Conservation (phyloP, 92 coral and sea anemone species). For the Chrysogorgia sp. region DNA sequence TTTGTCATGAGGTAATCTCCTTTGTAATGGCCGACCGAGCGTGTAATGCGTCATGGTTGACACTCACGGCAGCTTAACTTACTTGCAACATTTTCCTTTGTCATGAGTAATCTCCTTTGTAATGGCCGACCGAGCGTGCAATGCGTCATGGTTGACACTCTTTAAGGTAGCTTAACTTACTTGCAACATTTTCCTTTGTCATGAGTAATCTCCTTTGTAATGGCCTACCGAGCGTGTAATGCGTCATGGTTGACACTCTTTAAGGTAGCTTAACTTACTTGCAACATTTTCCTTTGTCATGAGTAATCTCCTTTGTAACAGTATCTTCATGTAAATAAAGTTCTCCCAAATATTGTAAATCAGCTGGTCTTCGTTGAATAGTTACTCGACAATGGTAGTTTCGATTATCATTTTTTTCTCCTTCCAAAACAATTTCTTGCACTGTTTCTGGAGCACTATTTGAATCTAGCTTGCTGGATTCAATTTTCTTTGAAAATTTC, state of each 20-base stretch:
- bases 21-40: neutral
- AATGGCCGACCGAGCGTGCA: neutral
- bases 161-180: no score
- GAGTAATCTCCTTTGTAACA: constrained; percentile 43
- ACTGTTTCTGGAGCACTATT: constrained; percentile 94
- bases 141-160: neutral
- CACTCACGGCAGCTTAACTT: no score
- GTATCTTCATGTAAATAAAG: constrained; percentile 94
- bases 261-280: constrained; percentile 1
- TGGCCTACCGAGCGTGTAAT: neutral
- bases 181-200: no score
- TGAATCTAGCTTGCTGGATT: constrained; percentile 78
- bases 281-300: constrained; percentile 50
- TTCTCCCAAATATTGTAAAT: constrained; percentile 93
- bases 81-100: no score
- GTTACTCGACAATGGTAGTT: constrained; percentile 98
- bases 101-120: no score
- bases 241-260: neutral
- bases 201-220: no score
- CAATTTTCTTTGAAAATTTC: constrained; percentile 87
- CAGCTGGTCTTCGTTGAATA: constrained; percentile 95
- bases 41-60: neutral
- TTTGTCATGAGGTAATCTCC: no score
- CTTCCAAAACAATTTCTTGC: constrained; percentile 92
- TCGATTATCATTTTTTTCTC: constrained; percentile 95